Evolutionary conservation across 1,140 invertebrate genomes (phyloP), one percentile per base, ranked within the genome.

Genomic region (Conus betulinus): DNA sequence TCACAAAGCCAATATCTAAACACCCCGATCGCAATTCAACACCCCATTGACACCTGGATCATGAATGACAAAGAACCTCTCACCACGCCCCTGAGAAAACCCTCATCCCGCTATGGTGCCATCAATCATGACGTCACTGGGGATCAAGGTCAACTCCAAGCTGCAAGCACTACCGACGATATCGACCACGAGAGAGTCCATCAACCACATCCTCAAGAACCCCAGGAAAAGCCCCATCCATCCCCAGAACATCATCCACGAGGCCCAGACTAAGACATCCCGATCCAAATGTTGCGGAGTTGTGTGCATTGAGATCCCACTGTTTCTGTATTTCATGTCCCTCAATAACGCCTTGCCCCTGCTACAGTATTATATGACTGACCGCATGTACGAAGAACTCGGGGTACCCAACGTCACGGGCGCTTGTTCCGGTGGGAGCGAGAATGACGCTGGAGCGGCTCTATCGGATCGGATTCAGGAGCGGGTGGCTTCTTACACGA

Each of bases 341-440:
- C 3, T 39, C 5, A 39, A 39, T 25, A 78, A 78, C 76, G 27
- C 7, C 25, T 7, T 39, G 27, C 76, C 76, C 10, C 11, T 78
- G 8, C 5, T 25, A 6, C 76, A 78, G 76, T 78, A 78, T 25
- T 78, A 78, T 25, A 0, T 78, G 25, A 78, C 76, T 27, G 76
- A 27, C n/a, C 76, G 76, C 0, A 11, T 39, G 76, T 51, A 78
- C n/a, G 10, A 51, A 23, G 76, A 78, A 10, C 27, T 39, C 25
- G 76, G 76, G 27, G 76, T 78, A 23, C 27, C 76, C 76, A 78
- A 78, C 25, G 76, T 78, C 25, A 78, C 76, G 76, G 27, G 8
- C 10, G 8, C 8, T 8, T 27, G 76, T 8, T 11, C 8, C 3
- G 67, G 23, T 20, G 76, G 39, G 39, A 39, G 8, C 11, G 1